Percentiles rank a stretch among this genome's conserved stretches.
These are phyloP conservation scores for Halichoerus grypus DNA, from an alignment of 2,113 vertebrate genomes.

Conservation along the genomic window DNA sequence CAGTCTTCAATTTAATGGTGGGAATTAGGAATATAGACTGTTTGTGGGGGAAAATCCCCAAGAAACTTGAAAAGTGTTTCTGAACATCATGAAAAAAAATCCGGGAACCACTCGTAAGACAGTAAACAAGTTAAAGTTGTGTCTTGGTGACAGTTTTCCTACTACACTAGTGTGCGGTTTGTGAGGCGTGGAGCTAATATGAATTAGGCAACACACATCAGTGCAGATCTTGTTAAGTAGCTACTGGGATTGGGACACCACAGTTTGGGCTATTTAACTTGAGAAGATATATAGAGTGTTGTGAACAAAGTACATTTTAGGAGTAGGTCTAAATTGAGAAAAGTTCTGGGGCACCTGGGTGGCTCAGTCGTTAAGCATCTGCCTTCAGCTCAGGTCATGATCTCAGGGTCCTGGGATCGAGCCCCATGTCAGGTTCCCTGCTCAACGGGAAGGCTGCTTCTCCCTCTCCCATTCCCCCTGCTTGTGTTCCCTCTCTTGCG, in stretches of 20 bases:
- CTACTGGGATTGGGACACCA: background rate
- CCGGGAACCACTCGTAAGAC: background rate
- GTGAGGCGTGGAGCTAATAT: background rate
- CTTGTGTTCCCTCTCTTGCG: no score
- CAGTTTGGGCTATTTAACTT: background rate
- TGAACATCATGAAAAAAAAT: background rate
- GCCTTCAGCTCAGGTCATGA: no score
- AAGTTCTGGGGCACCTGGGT: background rate
- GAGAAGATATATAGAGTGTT: background rate
- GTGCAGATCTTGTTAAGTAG: background rate
- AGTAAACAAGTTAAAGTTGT: background rate
- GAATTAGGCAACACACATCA: background rate
- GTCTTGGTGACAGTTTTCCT: background rate
- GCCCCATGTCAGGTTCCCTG: no score
- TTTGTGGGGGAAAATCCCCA: background rate
- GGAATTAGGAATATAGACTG: background rate
- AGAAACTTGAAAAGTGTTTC: conserved; percentile 26
- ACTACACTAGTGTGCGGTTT: background rate
- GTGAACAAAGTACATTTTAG: conserved; percentile 13
- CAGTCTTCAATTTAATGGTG: background rate
- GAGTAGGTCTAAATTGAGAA: background rate
- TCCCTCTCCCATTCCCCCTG: no score
- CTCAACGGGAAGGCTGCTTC: no score
- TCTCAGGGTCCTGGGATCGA: no score
- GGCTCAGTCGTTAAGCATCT: no score